Evolutionary conservation across 2,888 invertebrate genomes (phyloP), one percentile per base, ranked within the genome.

Genomic region (Drosophila macrospina): DNA sequence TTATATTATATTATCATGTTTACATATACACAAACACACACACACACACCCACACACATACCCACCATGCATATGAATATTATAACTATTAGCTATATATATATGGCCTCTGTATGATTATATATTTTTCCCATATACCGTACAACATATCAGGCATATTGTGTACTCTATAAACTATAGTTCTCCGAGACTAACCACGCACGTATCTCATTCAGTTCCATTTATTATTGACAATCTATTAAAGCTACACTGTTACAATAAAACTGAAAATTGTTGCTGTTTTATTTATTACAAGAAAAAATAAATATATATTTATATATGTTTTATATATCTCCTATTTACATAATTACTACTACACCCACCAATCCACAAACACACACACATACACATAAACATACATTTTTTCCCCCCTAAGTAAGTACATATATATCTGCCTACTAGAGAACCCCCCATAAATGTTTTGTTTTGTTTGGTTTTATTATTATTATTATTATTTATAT

Each of bases 241-340:
- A 83, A 83, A 83, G 86, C 76, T 86, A 86, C 86, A 86, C 84
- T 78, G 73, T 75, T 78, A 59, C 79, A 80, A 73, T 45, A 45
- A 79, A 83, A 83, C 69, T 69, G 72, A 76, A 86, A 52, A 82
- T 80, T 82, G 75, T 82, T 86, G 82, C 86, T 83, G 82, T 83
- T 83, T 83, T 83, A 83, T 83, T 83, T 83, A 86, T 74, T 69
- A 66, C 51, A 67, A 71, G 42, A 36, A 55, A 26, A 68, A n/a
- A n/a, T n/a, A n/a, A n/a, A n/a, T n/a, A n/a, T n/a, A n/a, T n/a
- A n/a, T 20, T 2, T 20, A 20, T 20, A 20, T 20, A 3, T 20
- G 1, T 20, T 60, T 66, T 47, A 72, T 56, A 48, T 42, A 59
- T 48, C 24, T 28, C 11, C 50, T 65, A 37, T 54, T 60, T 64